Evolutionary conservation across 2,797 vertebrate genomes (phyloP).

Genomic region (Fistularia tabacaria): DNA sequence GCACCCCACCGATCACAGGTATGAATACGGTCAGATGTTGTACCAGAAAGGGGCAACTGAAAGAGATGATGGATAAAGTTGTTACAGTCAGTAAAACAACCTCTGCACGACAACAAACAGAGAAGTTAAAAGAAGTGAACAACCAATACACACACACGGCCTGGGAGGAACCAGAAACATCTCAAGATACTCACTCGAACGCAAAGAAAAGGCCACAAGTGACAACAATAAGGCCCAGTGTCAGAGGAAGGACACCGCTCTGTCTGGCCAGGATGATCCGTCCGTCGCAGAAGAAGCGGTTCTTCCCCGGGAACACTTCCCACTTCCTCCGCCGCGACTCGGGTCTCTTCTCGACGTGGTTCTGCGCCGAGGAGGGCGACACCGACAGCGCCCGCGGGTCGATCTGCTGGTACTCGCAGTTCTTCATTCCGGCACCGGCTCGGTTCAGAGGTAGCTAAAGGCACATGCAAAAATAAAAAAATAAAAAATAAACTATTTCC

Average conservation of each 20-base stretch:
- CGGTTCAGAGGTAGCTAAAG: conserved; percentile 40
- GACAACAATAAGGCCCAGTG: conserved; percentile 87
- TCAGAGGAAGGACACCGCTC: conserved; percentile 88
- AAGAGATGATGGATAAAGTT: background rate
- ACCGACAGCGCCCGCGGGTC: conserved; percentile 77
- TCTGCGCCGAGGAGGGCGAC: conserved; percentile 52
- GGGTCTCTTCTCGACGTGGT: conserved; percentile 45
- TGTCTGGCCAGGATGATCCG: conserved; percentile 87
- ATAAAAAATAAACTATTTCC: conserved; percentile 1
- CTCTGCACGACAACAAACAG: background rate
- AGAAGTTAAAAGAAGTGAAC: background rate
- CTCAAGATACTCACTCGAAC: conserved; percentile 86
- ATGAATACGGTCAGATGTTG: conserved; percentile 86
- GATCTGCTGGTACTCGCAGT: conserved; percentile 93
- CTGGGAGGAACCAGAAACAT: background rate
- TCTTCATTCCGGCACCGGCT: conserved; percentile 78
- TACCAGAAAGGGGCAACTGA: conserved; percentile 92
- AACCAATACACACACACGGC: background rate
- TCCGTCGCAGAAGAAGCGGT: conserved; percentile 90
- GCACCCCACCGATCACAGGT: conserved; percentile 86
- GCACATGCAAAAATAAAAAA: conserved; percentile 26
- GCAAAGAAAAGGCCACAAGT: conserved; percentile 93
- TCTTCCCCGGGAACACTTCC: conserved; percentile 91
- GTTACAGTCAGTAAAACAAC: background rate
- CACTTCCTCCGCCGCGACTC: conserved; percentile 80